phyloP scores from a whole-genome alignment of 2,888 invertebrate species.

The Allygus modestus region DNA sequence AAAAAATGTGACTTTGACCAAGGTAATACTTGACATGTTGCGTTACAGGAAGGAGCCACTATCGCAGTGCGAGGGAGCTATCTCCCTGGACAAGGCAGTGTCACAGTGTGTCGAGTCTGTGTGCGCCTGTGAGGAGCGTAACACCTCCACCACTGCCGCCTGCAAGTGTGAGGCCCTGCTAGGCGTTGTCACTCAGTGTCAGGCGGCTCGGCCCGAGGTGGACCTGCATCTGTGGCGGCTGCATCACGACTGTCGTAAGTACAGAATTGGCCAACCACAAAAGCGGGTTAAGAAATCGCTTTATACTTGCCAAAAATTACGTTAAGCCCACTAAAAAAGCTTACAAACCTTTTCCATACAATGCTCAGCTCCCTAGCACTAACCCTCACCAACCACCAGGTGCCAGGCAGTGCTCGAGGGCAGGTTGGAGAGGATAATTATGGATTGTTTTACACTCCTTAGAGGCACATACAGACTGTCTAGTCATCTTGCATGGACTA shows the following conservation, averaged over 20 bases:
- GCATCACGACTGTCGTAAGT: conserved; percentile 84
- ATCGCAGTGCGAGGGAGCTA: conserved; percentile 79
- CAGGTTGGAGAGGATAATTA: no score
- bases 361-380: no score
- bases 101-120: conserved; percentile 86
- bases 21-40: not conserved
- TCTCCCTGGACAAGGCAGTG: conserved; percentile 84
- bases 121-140: conserved; percentile 82
- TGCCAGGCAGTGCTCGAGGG: conserved; percentile 79
- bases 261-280: no score
- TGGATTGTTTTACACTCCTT: no score
- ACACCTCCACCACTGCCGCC: conserved; percentile 72
- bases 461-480: no score
- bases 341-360: no score
- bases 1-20: no score
- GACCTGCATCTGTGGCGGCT: conserved; percentile 86
- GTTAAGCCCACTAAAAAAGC: no score
- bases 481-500: no score
- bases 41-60: conserved; percentile 78
- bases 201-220: conserved; percentile 80
- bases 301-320: no score
- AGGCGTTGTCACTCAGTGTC: conserved; percentile 85
- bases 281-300: no score
- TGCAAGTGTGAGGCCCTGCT: conserved; percentile 86
- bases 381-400: conserved; percentile 72